Evolutionary conservation across 2,113 vertebrate genomes (phyloP).

Genomic region (Todiramphus saurophagus): DNA sequence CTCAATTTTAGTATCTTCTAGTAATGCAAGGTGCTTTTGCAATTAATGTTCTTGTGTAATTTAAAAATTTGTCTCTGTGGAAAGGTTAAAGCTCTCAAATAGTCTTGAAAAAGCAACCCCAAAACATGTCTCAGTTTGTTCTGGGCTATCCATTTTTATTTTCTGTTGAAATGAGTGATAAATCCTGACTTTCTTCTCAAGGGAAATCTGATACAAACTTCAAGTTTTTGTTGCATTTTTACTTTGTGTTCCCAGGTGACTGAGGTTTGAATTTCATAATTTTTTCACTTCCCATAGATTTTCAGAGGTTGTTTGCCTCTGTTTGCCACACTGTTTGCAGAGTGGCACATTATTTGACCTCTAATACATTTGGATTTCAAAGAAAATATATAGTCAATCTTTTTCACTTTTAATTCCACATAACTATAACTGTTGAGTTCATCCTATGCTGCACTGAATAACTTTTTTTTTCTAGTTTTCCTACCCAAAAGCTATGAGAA

Average conservation of each 20-base stretch:
- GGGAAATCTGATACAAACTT: background rate
- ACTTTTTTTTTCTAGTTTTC: background rate
- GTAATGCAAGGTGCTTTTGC: background rate
- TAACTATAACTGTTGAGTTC: too few relatives aligned
- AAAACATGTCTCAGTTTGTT: background rate
- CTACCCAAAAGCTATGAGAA: background rate
- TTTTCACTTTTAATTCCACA: too few relatives aligned
- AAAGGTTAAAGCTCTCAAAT: background rate
- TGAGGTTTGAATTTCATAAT: background rate
- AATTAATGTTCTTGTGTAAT: background rate
- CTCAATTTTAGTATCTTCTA: background rate
- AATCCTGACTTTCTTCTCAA: background rate
- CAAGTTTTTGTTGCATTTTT: background rate
- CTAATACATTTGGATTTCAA: background rate
- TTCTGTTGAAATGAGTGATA: background rate
- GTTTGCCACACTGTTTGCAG: too few relatives aligned
- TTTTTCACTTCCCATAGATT: background rate
- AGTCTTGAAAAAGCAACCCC: background rate
- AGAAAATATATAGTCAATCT: background rate
- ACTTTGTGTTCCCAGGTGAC: background rate
- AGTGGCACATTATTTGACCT: background rate
- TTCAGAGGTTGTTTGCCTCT: background rate
- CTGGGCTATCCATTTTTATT: background rate
- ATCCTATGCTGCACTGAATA: too few relatives aligned
- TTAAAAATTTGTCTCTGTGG: background rate